phyloP scores from a whole-genome alignment of 2,113 vertebrate species.

The Sinocyclocheilus anophthalmus region DNA sequence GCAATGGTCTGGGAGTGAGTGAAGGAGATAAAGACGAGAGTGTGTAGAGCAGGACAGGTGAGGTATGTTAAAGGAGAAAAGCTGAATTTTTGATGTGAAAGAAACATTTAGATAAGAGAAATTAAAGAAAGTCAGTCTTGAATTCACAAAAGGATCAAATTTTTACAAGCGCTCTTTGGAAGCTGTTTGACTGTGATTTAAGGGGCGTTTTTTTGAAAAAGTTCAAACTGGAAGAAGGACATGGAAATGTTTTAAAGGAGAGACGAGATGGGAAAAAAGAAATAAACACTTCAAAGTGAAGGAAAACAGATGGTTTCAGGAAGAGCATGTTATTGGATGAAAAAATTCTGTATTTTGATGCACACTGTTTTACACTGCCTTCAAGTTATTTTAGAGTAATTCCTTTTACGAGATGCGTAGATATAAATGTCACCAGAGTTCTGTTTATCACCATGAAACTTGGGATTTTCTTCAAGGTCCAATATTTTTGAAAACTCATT shows the following conservation, averaged over 20 bases:
- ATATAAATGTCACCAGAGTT: conserved; percentile 4
- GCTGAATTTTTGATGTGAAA: neutral
- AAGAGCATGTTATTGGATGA: neutral
- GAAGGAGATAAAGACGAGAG: neutral
- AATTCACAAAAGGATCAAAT: conserved; percentile 41
- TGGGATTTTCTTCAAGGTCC: neutral
- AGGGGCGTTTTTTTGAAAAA: conserved; percentile 36
- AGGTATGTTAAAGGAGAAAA: conserved; percentile 50
- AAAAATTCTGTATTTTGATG: neutral
- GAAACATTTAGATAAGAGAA: conserved; percentile 60
- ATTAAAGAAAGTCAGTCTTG: neutral
- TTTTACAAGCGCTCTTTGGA: conserved; percentile 53
- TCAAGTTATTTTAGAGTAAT: neutral
- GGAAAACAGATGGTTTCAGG: conserved; percentile 18
- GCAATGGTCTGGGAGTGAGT: neutral
- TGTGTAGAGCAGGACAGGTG: conserved; percentile 4
- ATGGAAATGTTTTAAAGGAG: neutral
- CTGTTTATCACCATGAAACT: neutral
- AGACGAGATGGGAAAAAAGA: neutral
- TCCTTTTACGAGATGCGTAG: neutral
- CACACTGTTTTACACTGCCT: neutral
- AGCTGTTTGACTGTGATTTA: conserved; percentile 36
- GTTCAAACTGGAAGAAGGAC: conserved; percentile 11
- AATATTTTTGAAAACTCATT: neutral
- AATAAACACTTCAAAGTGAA: conserved; percentile 3